Evolutionary conservation across 2,113 vertebrate genomes (phyloP).

Genomic region (Gallinago undulata): DNA sequence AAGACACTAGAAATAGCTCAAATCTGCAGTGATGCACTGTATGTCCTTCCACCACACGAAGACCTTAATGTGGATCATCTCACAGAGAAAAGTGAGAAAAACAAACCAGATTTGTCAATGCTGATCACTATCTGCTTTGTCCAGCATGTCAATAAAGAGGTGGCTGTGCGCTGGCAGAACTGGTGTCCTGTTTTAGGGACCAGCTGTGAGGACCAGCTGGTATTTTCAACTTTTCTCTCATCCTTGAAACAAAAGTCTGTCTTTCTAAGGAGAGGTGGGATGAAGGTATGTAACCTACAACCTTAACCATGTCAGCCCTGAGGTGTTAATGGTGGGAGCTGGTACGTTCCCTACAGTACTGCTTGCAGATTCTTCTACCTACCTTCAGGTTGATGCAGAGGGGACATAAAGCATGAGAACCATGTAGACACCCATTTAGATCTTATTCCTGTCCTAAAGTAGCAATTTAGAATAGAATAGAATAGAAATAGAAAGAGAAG

Average conservation of each 20-base stretch:
- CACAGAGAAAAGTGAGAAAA: background rate
- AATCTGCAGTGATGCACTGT: background rate
- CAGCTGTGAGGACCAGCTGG: too few species aligned
- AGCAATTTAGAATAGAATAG: background rate
- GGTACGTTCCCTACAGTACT: background rate
- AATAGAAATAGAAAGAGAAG: background rate
- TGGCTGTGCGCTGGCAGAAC: background rate
- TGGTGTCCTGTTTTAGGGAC: background rate
- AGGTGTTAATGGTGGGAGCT: background rate
- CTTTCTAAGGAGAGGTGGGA: background rate
- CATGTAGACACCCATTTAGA: background rate
- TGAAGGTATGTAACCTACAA: background rate
- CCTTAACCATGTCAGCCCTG: background rate
- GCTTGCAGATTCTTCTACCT: background rate
- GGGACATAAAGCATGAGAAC: background rate
- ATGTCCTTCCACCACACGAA: background rate
- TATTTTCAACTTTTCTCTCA: background rate
- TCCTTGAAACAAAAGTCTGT: background rate
- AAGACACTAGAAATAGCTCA: background rate
- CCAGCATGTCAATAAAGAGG: accelerated
- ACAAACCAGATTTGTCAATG: background rate
- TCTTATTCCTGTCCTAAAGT: background rate
- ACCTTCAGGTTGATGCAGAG: background rate
- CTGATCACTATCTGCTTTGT: background rate
- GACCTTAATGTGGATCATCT: background rate